Evolutionary conservation across 2,797 vertebrate genomes (phyloP).

Genomic region (Gallinago solitaria): DNA sequence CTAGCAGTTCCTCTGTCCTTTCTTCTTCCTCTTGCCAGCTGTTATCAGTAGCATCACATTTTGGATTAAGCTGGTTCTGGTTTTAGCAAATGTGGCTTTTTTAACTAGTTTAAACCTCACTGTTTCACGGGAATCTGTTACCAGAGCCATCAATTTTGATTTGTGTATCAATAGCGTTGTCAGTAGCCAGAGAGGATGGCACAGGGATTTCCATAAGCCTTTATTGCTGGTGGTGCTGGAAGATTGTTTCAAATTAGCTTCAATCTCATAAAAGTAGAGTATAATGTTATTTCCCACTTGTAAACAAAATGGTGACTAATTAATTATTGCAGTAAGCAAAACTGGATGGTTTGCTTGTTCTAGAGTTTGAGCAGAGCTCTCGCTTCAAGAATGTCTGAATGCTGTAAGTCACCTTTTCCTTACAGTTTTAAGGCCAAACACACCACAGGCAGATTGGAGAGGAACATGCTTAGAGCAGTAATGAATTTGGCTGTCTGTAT

Average conservation of each 20-base stretch:
- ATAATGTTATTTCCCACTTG: slow-evolving; percentile 52
- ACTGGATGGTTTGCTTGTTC: background rate
- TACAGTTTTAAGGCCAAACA: background rate
- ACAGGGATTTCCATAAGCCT: slow-evolving; percentile 18
- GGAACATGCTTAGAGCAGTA: background rate
- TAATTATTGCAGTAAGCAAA: slow-evolving; percentile 28
- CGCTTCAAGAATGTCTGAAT: background rate
- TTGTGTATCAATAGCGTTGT: slow-evolving; percentile 31
- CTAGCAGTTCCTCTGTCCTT: background rate
- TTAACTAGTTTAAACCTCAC: background rate
- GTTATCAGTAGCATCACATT: background rate
- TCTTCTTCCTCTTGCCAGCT: background rate
- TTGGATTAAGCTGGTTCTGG: background rate
- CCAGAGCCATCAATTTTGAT: background rate
- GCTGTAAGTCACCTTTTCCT: background rate
- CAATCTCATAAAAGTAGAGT: slow-evolving; percentile 25
- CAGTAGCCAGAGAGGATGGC: slow-evolving; percentile 55
- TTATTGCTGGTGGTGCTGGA: slow-evolving; percentile 52
- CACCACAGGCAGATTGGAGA: background rate
- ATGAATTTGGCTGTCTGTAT: background rate
- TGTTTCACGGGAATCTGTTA: background rate
- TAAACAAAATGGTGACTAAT: slow-evolving; percentile 56
- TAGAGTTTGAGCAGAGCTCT: background rate
- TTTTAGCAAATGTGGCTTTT: background rate
- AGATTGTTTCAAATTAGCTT: slow-evolving; percentile 62